These are phyloP conservation scores for Diplogasteroides magnus DNA, from an alignment of 1,140 invertebrate genomes.

Conservation along the genomic window DNA sequence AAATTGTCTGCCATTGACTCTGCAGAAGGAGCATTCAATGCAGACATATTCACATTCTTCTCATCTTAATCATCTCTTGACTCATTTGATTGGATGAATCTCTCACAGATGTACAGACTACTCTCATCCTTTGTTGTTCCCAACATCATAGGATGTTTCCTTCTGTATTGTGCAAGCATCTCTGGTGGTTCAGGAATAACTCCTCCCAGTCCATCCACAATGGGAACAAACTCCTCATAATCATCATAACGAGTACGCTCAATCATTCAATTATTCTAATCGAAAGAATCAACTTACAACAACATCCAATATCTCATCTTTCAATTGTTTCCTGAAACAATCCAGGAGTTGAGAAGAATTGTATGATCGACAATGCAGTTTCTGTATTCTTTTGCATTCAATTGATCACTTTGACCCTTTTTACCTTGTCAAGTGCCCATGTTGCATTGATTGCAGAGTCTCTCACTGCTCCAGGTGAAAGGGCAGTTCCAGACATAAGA, in stretches of 20 bases:
- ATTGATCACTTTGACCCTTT: neutral
- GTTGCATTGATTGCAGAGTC: slow-evolving; percentile 53
- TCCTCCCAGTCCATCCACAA: slow-evolving; percentile 51
- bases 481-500: slow-evolving; percentile 86
- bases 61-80: too few species aligned
- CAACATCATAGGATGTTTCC: slow-evolving; percentile 49
- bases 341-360: slow-evolving; percentile 52
- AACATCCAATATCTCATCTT: slow-evolving; percentile 50
- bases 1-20: slow-evolving; percentile 48
- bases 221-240: slow-evolving; percentile 52
- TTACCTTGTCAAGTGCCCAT: slow-evolving; percentile 43
- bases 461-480: slow-evolving; percentile 72
- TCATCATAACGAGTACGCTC: slow-evolving; percentile 35
- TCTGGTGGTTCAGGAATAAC: slow-evolving; percentile 51
- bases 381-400: slow-evolving; percentile 46
- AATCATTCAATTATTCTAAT: slow-evolving; percentile 11
- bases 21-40: slow-evolving; percentile 31
- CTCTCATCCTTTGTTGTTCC: slow-evolving; percentile 52
- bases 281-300: slow-evolving; percentile 27
- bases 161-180: slow-evolving; percentile 37
- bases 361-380: slow-evolving; percentile 49
- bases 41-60: slow-evolving; percentile 46
- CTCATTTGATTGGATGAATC: too few species aligned
- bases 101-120: slow-evolving; percentile 43
- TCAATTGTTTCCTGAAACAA: slow-evolving; percentile 52